phyloP scores from a whole-genome alignment of 2,888 invertebrate genomes.

The Cactoblastis cactorum region DNA sequence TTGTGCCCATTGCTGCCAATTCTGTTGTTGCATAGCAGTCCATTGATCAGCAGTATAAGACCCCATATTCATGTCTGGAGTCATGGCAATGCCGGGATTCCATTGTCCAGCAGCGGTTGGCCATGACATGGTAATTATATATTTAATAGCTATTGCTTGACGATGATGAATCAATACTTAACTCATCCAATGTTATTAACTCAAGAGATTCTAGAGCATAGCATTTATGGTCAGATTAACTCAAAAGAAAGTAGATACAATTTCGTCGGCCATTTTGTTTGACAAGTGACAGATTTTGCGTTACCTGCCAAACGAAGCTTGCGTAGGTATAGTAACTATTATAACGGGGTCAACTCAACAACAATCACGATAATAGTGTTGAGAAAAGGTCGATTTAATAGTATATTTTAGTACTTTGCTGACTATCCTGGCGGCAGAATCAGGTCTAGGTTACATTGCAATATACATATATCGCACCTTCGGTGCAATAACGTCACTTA shows the following conservation, averaged over 20 bases:
- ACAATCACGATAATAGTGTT: too few species aligned
- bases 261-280: slow-evolving; percentile 33
- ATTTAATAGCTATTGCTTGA: background rate
- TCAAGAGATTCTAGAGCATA: background rate
- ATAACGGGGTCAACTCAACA: too few species aligned
- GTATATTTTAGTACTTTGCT: too few species aligned
- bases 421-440: too few species aligned
- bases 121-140: slow-evolving; percentile 57
- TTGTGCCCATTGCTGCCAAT: slow-evolving; percentile 86
- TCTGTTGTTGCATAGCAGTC: slow-evolving; percentile 84
- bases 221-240: background rate
- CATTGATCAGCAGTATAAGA: slow-evolving; percentile 83
- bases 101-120: slow-evolving; percentile 50
- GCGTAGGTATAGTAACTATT: too few species aligned
- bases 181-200: background rate
- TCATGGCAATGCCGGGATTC: slow-evolving; percentile 47
- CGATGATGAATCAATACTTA: background rate
- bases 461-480: too few species aligned
- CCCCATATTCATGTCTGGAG: slow-evolving; percentile 52
- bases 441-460: too few species aligned
- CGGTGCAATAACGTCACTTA: too few species aligned
- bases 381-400: background rate
- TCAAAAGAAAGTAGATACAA: background rate
- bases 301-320: too few species aligned
- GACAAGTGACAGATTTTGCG: background rate